Percentiles rank a stretch among this genome's conserved stretches.
These are phyloP conservation scores for Drosophila teissieri DNA, from an alignment of 1,140 invertebrate species.

Conservation along the genomic window DNA sequence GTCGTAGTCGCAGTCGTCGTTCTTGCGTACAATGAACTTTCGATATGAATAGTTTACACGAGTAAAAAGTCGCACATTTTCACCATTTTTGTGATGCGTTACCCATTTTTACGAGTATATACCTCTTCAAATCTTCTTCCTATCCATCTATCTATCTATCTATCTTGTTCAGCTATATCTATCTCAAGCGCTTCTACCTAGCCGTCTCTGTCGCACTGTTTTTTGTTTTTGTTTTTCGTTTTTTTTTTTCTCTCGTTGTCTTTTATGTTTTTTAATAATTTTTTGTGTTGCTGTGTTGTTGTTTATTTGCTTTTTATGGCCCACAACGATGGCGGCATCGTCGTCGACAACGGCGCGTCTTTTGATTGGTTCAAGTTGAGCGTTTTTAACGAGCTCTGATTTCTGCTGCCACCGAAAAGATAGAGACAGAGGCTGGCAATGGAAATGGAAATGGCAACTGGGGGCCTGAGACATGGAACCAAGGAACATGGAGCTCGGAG, in stretches of 20 bases:
- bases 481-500: background rate
- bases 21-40: constrained; percentile 76
- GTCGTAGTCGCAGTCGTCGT: constrained; percentile 27
- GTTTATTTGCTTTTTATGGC: constrained; percentile 69
- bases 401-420: constrained; percentile 51
- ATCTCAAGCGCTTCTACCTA: background rate
- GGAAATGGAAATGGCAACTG: too few relatives aligned
- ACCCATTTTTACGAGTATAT: constrained; percentile 55
- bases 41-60: constrained; percentile 57
- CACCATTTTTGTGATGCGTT: constrained; percentile 52
- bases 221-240: background rate
- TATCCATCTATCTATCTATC: constrained; percentile 7
- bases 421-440: constrained; percentile 35
- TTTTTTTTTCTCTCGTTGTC: constrained; percentile 49
- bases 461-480: constrained; percentile 2
- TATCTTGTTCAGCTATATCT: background rate
- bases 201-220: constrained; percentile 23
- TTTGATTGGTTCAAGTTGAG: constrained; percentile 80
- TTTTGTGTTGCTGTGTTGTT: constrained; percentile 11
- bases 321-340: constrained; percentile 53
- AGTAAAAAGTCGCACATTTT: constrained; percentile 50
- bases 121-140: constrained; percentile 46
- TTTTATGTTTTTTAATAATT: constrained; percentile 63
- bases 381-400: constrained; percentile 82
- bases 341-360: constrained; percentile 65